Evolutionary conservation across 2,888 invertebrate species (phyloP).

Genomic region (Latrodectus elegans): DNA sequence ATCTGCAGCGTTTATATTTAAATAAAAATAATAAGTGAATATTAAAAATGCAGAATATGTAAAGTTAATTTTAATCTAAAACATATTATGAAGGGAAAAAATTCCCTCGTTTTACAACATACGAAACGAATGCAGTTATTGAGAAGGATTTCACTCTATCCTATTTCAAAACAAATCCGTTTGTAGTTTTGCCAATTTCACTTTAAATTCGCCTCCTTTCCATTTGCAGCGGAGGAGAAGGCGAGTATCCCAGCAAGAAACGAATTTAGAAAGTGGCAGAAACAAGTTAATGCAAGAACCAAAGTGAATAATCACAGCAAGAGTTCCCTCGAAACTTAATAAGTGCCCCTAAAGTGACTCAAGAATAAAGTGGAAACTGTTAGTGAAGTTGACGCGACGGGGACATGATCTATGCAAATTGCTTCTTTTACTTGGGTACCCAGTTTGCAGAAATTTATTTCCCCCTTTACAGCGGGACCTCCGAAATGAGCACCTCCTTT

Average conservation of each 20-base stretch:
- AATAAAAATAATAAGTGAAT: too few relatives aligned
- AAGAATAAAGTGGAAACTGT: conserved; percentile 62
- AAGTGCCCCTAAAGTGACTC: conserved; percentile 48
- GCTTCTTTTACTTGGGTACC: neutral
- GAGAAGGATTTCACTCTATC: neutral
- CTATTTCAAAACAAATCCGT: neutral
- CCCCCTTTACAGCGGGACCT: neutral
- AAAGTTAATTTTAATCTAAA: too few relatives aligned
- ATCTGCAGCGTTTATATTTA: too few relatives aligned
- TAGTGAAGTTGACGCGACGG: conserved; percentile 53
- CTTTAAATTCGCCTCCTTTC: neutral
- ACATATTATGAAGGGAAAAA: too few relatives aligned
- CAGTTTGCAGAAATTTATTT: conserved; percentile 33
- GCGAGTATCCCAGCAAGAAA: neutral
- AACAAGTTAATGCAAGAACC: conserved; percentile 40
- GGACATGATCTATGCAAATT: conserved; percentile 62
- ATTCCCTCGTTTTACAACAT: too few relatives aligned
- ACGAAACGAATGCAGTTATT: too few relatives aligned
- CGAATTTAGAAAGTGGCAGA: conserved; percentile 37
- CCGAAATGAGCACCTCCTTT: conserved; percentile 11
- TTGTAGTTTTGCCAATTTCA: neutral
- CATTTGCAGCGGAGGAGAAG: neutral
- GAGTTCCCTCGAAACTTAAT: conserved; percentile 53
- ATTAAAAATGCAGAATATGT: too few relatives aligned
- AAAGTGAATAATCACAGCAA: conserved; percentile 53